Conservation (phyloP, 2,113 vertebrate species). For the Psettodes erumei region DNA sequence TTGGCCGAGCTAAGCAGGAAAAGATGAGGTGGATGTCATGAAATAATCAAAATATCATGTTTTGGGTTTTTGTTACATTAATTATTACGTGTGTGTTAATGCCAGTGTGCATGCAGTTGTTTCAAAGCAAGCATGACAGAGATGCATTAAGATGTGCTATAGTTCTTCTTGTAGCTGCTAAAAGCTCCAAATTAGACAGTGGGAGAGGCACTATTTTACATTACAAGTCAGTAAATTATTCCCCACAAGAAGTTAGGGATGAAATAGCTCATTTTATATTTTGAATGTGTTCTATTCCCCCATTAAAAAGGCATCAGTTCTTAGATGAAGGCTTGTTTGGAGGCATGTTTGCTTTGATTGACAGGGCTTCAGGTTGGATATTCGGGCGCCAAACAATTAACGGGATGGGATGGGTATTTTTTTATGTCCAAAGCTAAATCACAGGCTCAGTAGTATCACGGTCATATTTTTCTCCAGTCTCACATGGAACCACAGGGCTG, state of each 20-base stretch:
- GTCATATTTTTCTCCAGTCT: neutral
- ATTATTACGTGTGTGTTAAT: neutral
- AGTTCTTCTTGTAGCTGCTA: neutral
- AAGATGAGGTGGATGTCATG: constrained; percentile 24
- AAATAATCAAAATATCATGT: constrained; percentile 30
- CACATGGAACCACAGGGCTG: neutral
- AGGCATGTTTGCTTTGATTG: neutral
- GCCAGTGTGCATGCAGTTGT: neutral
- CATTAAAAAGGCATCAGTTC: neutral
- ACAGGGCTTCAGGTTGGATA: constrained; percentile 2
- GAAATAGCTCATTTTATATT: neutral
- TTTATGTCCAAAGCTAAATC: neutral
- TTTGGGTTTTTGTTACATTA: constrained; percentile 21
- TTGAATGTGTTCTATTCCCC: neutral
- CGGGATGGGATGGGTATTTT: neutral
- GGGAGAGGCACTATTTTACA: neutral
- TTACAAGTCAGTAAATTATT: neutral
- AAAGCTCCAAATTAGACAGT: neutral
- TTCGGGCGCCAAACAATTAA: neutral
- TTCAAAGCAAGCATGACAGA: neutral
- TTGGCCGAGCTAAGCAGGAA: constrained; percentile 34
- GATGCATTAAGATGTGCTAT: neutral
- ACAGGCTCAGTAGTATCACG: neutral
- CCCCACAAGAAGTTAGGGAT: neutral
- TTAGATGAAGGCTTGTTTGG: neutral